Evolutionary conservation across 1,140 invertebrate species (phyloP), one percentile per base, ranked within the genome.

Genomic region (Ceratitis capitata): DNA sequence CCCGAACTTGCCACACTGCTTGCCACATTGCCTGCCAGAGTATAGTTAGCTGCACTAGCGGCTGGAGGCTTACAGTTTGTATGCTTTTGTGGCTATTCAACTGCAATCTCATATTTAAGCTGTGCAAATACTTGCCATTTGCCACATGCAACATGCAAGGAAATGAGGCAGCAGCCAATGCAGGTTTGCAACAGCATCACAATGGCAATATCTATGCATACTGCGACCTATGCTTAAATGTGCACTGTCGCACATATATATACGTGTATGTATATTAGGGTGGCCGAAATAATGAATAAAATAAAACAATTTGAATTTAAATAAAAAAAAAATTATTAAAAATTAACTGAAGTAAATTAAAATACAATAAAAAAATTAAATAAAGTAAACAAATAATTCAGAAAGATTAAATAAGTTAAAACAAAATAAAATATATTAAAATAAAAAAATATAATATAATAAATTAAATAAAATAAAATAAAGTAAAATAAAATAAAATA

Each of bases 61-160:
- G 69, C 69, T 47, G n/a, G n/a, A n/a, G n/a, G n/a, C n/a, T n/a
- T 74, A 35, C n/a, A 78, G 39, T 23, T 78, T 23, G 35, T 45
- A n/a, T 78, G 39, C 69, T 78, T 78, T 78, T 78, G 69, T 78
- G 39, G 69, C 69, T 47, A 78, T 78, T 78, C 45, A 78, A 45
- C 69, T 78, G 69, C 69, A 78, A 78, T 78, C 69, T 78, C 69
- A 78, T 78, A 78, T 78, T 78, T 78, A 78, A 78, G 69, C 69
- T 78, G 69, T 78, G 69, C 39, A 78, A 78, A 78, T 78, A 78
- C 69, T 47, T 78, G 69, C 69, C 39, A 42, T 78, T 45, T 78
- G 69, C 69, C 69, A 78, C 19, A 78, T 78, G 69, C 69, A 78
- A 45, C 69, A n/a, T n/a, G n/a, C n/a, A 78, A 45, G 39, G 64